phyloP scores from a whole-genome alignment of 2,888 invertebrate genomes.

The Aporophyla nigra region DNA sequence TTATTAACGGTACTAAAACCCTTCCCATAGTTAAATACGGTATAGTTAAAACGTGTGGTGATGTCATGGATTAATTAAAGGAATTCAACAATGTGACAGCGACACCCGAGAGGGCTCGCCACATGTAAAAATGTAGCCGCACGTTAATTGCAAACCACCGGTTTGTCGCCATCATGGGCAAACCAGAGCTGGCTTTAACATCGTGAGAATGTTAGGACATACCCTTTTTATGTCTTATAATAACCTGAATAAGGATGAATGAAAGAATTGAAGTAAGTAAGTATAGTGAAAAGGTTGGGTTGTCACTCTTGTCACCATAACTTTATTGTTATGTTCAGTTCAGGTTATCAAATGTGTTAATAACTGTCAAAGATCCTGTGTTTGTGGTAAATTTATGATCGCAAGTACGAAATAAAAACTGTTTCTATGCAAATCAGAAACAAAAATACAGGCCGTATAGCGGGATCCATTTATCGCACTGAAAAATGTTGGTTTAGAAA shows the following conservation, averaged over 20 bases:
- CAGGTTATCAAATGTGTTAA: not conserved
- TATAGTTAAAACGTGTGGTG: slow-evolving; percentile 63
- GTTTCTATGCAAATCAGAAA: not conserved
- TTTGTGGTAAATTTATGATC: not conserved
- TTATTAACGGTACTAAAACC: slow-evolving; percentile 16
- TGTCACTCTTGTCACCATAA: not conserved
- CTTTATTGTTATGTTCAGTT: not conserved
- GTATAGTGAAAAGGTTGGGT: not conserved
- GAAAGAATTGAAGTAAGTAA: not conserved
- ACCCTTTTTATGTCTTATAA: slow-evolving; percentile 7
- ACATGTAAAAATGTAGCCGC: slow-evolving; percentile 61
- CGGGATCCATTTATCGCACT: not conserved
- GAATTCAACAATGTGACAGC: slow-evolving; percentile 70
- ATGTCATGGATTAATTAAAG: slow-evolving; percentile 77
- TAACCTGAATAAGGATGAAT: slow-evolving; percentile 11
- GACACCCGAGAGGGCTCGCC: slow-evolving; percentile 60
- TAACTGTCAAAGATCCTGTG: not conserved
- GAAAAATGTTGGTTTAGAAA: not conserved
- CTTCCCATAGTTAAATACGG: slow-evolving; percentile 42
- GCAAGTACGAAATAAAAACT: not conserved
- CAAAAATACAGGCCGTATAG: not conserved
- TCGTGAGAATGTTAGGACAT: slow-evolving; percentile 73
- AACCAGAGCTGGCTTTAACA: slow-evolving; percentile 66
- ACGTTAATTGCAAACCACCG: slow-evolving; percentile 63
- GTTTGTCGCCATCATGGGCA: slow-evolving; percentile 49